Conservation (phyloP, 1,140 invertebrate genomes). For the Drosophila jambulina region DNA sequence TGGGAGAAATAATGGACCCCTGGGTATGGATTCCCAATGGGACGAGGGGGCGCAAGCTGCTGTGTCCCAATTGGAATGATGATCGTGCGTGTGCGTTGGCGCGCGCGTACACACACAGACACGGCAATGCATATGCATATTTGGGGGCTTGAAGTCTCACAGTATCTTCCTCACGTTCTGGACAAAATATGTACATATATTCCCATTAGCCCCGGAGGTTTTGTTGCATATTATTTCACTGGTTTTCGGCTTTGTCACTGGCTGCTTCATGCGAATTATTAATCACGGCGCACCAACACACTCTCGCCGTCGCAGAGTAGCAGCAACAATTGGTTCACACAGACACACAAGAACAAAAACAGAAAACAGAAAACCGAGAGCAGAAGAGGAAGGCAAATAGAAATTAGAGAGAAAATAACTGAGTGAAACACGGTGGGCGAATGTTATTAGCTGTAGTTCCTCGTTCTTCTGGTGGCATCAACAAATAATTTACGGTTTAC, state of each 20-base stretch:
- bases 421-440: slow-evolving; percentile 18
- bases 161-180: slow-evolving; percentile 16
- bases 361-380: slow-evolving; percentile 10
- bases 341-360: slow-evolving; percentile 40
- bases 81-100: slow-evolving; percentile 12
- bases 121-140: slow-evolving; percentile 10
- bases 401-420: slow-evolving; percentile 9
- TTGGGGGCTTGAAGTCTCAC: neutral
- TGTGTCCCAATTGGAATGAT: slow-evolving; percentile 17
- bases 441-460: slow-evolving; percentile 12
- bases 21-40: slow-evolving; percentile 2
- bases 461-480: slow-evolving; percentile 14
- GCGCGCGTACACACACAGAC: slow-evolving; percentile 7
- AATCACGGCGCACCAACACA: slow-evolving; percentile 45
- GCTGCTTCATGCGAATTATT: slow-evolving; percentile 33
- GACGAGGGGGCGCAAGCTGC: neutral
- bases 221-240: slow-evolving; percentile 56
- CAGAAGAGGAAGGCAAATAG: slow-evolving; percentile 13
- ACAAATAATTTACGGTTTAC: slow-evolving; percentile 32
- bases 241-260: slow-evolving; percentile 44
- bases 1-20: slow-evolving; percentile 1
- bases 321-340: slow-evolving; percentile 58
- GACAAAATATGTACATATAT: neutral
- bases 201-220: slow-evolving; percentile 32
- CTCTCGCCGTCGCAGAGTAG: slow-evolving; percentile 11